Evolutionary conservation across 2,888 invertebrate species (phyloP), one percentile per base, ranked within the genome.

Genomic region (Pristionchus entomophagus): DNA sequence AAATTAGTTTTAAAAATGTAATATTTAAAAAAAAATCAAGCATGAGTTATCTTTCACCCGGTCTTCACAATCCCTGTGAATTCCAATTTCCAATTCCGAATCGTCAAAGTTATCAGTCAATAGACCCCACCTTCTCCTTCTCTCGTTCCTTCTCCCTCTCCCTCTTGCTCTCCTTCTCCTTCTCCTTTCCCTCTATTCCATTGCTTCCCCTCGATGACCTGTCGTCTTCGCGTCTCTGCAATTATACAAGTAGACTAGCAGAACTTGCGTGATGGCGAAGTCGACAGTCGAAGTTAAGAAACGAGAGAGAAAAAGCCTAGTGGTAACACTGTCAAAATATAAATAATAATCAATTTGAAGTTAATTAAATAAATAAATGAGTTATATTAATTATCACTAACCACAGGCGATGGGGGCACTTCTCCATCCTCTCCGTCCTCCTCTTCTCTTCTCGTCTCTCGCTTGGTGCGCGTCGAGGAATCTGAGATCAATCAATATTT

Each of bases 391-490:
- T n/a, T n/a, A n/a, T n/a, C n/a, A n/a, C 38, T 38, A 35, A 35
- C 38, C 69, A 69, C 69, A 0, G 81, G 81, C 17, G 81, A 56
- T 19, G 81, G 53, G 6, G 62, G 62, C 26, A 59, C 59, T n/a
- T 83, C 83, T 22, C 62, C 83, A 8, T 83, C 83, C 83, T 83
- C 62, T 29, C 62, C 49, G 12, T 41, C 83, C 53, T 56, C 62
- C 17, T 65, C 56, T 38, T 59, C 65, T 35, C 62, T 49, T 26
- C 41, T 41, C 69, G 35, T 65, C 62, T 45, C 73, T 19, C 45
- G n/a, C 45, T 69, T 73, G 51, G 8, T 5, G n/a, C 35, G 49
- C n/a, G 41, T 10, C 41, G 77, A 17, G n/a, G 78, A 32, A 19
- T 80, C 80, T 53, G 49, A 10, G 32, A 80, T 3, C 4, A 80